Evolutionary conservation across 1,140 invertebrate genomes (phyloP).

Genomic region (Eubasilissa regina): DNA sequence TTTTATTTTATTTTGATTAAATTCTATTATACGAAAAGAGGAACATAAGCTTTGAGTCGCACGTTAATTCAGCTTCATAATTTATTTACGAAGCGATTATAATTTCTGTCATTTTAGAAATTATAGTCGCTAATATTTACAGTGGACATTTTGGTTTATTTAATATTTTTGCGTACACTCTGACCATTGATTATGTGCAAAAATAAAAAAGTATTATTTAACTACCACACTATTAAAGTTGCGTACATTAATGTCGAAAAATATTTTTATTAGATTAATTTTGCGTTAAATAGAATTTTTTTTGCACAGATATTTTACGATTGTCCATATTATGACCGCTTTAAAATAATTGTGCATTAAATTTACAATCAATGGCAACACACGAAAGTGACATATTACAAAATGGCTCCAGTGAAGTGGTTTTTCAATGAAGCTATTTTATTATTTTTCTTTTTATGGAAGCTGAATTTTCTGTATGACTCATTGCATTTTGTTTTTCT

Average conservation of each 20-base stretch:
- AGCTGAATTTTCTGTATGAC: slow-evolving; percentile 52
- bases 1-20: too few species aligned
- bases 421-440: slow-evolving; percentile 29
- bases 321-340: not conserved
- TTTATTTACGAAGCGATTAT: slow-evolving; percentile 47
- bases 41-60: slow-evolving; percentile 31
- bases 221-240: not conserved
- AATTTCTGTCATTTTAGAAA: slow-evolving; percentile 53
- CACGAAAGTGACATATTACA: not conserved
- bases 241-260: not conserved
- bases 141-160: too few species aligned
- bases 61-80: slow-evolving; percentile 48
- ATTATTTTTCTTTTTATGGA: slow-evolving; percentile 13
- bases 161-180: too few species aligned
- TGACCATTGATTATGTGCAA: too few species aligned
- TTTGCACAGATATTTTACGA: too few species aligned
- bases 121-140: slow-evolving; percentile 6
- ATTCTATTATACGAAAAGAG: slow-evolving; percentile 4
- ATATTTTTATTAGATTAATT: not conserved
- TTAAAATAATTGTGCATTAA: too few species aligned
- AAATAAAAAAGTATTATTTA: too few species aligned
- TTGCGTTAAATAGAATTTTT: too few species aligned
- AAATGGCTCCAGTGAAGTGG: slow-evolving; percentile 26
- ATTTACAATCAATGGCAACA: too few species aligned
- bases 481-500: slow-evolving; percentile 54